Percentiles rank a stretch among this genome's conserved stretches.
phyloP scores from a whole-genome alignment of 2,797 vertebrate species.

The Melanogrammus aeglefinus region DNA sequence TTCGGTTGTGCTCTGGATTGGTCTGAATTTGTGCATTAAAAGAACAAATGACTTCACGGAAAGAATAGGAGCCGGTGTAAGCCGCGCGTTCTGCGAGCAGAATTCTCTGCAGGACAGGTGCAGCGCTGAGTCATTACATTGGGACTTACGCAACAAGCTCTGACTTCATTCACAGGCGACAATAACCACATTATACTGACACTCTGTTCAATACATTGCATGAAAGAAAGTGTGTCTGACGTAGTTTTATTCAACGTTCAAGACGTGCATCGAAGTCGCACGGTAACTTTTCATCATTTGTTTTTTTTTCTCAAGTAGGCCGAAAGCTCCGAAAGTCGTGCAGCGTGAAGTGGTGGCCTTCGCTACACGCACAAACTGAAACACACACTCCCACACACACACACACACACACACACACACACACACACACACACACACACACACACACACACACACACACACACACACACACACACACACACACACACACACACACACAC shows the following conservation, averaged over 20 bases:
- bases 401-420: neutral
- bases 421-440: too few species aligned
- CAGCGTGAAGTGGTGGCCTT: neutral
- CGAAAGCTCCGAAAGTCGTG: neutral
- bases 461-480: neutral
- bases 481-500: neutral
- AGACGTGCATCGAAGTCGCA: neutral
- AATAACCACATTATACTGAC: constrained; percentile 19
- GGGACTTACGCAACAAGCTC: constrained; percentile 72
- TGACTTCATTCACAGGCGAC: constrained; percentile 46
- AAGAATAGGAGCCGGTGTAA: constrained; percentile 1
- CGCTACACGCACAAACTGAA: neutral
- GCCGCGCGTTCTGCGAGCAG: constrained; percentile 7
- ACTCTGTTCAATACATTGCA: neutral
- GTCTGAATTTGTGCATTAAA: constrained; percentile 8
- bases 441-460: too few species aligned
- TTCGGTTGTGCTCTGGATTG: neutral
- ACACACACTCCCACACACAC: neutral
- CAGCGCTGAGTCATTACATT: constrained; percentile 79
- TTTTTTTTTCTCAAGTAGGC: neutral
- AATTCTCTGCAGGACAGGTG: constrained; percentile 69
- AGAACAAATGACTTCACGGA: constrained; percentile 4
- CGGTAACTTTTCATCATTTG: constrained; percentile 13
- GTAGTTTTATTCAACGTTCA: neutral
- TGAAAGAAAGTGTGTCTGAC: neutral